These are phyloP conservation scores for Ceratosolen solmsi DNA, from an alignment of 1,140 invertebrate genomes.

Conservation along the genomic window DNA sequence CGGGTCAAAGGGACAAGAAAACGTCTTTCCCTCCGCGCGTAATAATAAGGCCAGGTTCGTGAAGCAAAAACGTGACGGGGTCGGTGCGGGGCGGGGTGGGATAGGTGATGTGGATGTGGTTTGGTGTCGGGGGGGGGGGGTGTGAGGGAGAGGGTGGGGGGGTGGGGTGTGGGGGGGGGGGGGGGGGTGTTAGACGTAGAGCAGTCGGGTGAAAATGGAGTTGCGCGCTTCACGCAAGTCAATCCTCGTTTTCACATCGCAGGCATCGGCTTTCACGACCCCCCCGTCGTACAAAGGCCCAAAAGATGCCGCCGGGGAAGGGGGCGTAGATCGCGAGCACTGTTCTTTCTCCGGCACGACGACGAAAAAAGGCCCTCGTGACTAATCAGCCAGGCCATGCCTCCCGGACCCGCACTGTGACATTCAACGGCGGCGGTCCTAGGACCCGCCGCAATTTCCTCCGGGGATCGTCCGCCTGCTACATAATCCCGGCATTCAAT, in stretches of 20 bases:
- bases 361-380: slow-evolving; percentile 24
- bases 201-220: slow-evolving; percentile 19
- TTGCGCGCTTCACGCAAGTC: slow-evolving; percentile 34
- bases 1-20: slow-evolving; percentile 6
- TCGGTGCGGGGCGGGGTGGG: background rate
- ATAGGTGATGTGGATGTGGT: no score
- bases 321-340: slow-evolving; percentile 16
- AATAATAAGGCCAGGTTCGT: background rate
- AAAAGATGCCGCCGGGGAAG: slow-evolving; percentile 29
- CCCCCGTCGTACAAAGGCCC: slow-evolving; percentile 25
- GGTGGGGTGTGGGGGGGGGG: background rate
- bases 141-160: background rate
- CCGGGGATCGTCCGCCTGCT: background rate
- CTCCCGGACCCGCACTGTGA: background rate
- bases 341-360: background rate
- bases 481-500: slow-evolving; percentile 42
- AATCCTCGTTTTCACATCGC: slow-evolving; percentile 35
- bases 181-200: background rate
- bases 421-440: slow-evolving; percentile 25
- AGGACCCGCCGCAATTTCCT: slow-evolving; percentile 25
- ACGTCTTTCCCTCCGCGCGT: background rate
- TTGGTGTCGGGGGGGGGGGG: no score
- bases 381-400: slow-evolving; percentile 27
- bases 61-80: background rate
- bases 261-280: slow-evolving; percentile 33